These are phyloP conservation scores for Pseudomyrmex dendroicus DNA, from an alignment of 1,140 invertebrate species.

Conservation along the genomic window DNA sequence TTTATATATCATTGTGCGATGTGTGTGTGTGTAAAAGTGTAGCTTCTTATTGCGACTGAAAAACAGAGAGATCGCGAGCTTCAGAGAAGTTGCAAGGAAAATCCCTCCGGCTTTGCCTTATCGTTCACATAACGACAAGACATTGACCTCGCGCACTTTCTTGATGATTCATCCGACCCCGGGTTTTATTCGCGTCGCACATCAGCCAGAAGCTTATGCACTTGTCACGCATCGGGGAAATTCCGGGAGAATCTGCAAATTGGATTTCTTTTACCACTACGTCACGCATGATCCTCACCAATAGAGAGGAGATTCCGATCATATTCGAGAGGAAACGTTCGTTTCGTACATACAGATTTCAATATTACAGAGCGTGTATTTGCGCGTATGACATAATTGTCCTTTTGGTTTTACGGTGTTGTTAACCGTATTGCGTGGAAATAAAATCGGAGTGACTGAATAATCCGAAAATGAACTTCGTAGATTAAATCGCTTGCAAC, in stretches of 20 bases:
- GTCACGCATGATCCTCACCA: neutral
- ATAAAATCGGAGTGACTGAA: too few species aligned
- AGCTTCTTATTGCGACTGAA: neutral
- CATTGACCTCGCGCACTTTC: neutral
- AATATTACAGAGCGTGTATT: neutral
- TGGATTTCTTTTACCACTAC: neutral
- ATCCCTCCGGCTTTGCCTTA: constrained; percentile 11
- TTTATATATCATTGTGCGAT: constrained; percentile 23
- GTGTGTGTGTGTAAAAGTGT: neutral
- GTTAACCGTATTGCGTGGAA: too few species aligned
- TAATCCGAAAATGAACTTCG: too few species aligned
- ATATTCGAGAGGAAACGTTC: neutral
- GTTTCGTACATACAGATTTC: neutral
- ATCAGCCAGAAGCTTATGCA: neutral
- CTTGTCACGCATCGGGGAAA: constrained; percentile 1
- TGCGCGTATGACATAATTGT: too few species aligned
- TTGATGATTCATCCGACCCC: neutral
- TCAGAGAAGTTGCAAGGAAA: neutral
- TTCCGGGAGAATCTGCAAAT: constrained; percentile 20
- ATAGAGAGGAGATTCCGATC: neutral
- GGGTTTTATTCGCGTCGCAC: neutral
- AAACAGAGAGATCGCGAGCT: neutral
- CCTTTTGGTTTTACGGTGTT: too few species aligned
- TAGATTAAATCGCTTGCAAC: too few species aligned
- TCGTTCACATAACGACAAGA: neutral